phyloP scores from a whole-genome alignment of 2,113 vertebrate species.

The Serilophus lunatus region DNA sequence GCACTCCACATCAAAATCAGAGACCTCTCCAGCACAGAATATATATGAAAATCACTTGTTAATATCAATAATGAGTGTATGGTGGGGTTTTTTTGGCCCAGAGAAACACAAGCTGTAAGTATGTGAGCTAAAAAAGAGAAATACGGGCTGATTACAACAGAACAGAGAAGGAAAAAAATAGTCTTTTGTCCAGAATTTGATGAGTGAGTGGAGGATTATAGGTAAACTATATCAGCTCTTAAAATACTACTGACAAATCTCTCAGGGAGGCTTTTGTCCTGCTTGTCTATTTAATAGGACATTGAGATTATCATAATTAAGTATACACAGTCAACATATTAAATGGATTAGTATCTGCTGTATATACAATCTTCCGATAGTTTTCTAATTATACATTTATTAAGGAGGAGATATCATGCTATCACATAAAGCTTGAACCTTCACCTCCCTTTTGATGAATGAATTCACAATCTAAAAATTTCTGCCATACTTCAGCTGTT shows the following conservation, averaged over 20 bases:
- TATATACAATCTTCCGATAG: not conserved
- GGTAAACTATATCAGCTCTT: not conserved
- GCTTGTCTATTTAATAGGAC: not conserved
- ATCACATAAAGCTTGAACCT: not conserved
- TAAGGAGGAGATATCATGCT: not conserved
- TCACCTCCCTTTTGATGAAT: not conserved
- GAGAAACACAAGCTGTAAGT: not conserved
- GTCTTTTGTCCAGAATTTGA: not conserved
- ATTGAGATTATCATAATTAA: constrained; percentile 8
- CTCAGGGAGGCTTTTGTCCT: not conserved
- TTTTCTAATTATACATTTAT: not conserved
- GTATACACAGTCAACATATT: constrained; percentile 3
- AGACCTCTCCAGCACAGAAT: not conserved
- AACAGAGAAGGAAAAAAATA: not conserved
- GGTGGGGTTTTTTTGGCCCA: not conserved
- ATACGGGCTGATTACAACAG: not conserved
- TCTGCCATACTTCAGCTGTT: not conserved
- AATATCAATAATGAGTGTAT: not conserved
- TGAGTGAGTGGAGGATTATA: not conserved
- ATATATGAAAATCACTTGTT: not conserved
- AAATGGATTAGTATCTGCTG: not conserved
- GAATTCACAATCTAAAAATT: not conserved
- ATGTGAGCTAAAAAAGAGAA: not conserved
- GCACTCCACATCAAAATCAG: not conserved
- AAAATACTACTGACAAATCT: not conserved